Evolutionary conservation across 2,888 invertebrate species (phyloP).

Genomic region (Cremastinae sp.): DNA sequence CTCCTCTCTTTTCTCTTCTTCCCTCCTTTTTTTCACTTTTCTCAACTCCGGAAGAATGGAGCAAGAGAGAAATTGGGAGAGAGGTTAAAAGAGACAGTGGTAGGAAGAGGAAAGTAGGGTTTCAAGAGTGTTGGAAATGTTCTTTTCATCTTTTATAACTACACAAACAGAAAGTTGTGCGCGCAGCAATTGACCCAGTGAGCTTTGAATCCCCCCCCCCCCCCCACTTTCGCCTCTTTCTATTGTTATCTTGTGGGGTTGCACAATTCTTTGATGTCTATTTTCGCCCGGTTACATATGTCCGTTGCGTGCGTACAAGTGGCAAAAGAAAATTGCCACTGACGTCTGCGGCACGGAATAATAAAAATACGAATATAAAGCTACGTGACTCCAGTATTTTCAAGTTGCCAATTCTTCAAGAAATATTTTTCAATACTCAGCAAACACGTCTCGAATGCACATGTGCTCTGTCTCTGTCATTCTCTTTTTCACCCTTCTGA

Average conservation of each 20-base stretch:
- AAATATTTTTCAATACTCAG: conserved; percentile 32
- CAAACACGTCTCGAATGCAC: not conserved
- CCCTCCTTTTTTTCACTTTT: conserved; percentile 46
- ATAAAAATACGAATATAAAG: conserved; percentile 29
- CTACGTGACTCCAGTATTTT: conserved; percentile 3
- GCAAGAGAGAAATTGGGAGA: not conserved
- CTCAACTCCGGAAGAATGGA: conserved; percentile 33
- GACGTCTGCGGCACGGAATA: not conserved
- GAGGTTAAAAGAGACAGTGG: not conserved
- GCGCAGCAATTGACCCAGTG: conserved; percentile 55
- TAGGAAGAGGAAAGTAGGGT: conserved; percentile 11
- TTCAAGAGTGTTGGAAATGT: conserved; percentile 56
- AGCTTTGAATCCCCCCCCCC: conserved; percentile 44
- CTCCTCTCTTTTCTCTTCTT: conserved; percentile 16
- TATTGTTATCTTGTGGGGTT: conserved; percentile 45
- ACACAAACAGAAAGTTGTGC: conserved; percentile 46
- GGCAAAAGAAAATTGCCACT: not conserved
- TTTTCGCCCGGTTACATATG: not conserved
- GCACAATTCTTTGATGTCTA: conserved; percentile 8
- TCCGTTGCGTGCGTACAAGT: not conserved
- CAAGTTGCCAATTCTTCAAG: conserved; percentile 18
- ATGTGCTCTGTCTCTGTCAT: conserved; percentile 2
- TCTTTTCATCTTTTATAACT: conserved; percentile 48
- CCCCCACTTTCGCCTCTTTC: conserved; percentile 24
- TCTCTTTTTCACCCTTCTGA: not conserved